A percentile compares a stretch with the other conserved stretches of the same genome.
Evolutionary conservation across 2,113 vertebrate genomes (phyloP).

Genomic region (Pavo muticus): DNA sequence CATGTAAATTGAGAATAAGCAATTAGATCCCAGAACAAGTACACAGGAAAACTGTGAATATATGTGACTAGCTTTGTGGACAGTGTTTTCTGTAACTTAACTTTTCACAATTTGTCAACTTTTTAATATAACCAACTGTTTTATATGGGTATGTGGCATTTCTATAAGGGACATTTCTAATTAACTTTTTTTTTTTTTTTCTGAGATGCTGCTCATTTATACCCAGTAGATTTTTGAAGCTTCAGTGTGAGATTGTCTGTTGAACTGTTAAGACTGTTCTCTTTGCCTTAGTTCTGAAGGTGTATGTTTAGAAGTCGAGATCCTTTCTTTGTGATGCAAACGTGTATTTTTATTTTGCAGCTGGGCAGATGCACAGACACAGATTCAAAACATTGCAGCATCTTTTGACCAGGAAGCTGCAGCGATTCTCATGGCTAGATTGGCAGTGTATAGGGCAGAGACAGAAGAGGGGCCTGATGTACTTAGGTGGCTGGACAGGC

Average conservation of each 20-base stretch:
- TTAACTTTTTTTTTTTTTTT: background rate
- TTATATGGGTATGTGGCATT: background rate
- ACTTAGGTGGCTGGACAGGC: constrained; percentile 94
- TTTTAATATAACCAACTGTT: background rate
- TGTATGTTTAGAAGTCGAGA: background rate
- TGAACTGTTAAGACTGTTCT: background rate
- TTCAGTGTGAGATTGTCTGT: background rate
- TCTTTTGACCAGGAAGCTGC: constrained; percentile 98
- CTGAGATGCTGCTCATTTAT: background rate
- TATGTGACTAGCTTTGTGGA: background rate
- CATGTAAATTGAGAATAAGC: background rate
- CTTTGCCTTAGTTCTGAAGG: background rate
- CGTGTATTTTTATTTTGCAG: constrained; percentile 70
- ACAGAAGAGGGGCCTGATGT: constrained; percentile 97
- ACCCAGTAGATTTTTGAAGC: background rate
- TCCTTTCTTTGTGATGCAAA: background rate
- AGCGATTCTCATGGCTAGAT: constrained; percentile 94
- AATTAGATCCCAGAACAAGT: background rate
- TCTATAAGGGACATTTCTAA: background rate
- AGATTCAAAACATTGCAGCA: constrained; percentile 95
- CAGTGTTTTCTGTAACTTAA: background rate
- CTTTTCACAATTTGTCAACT: background rate
- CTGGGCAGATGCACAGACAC: constrained; percentile 96
- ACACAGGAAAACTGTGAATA: background rate
- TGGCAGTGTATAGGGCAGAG: constrained; percentile 94